Base-by-base conservation (phyloP, 2,797 vertebrate species). In the Enteromius anoplus region DNA sequence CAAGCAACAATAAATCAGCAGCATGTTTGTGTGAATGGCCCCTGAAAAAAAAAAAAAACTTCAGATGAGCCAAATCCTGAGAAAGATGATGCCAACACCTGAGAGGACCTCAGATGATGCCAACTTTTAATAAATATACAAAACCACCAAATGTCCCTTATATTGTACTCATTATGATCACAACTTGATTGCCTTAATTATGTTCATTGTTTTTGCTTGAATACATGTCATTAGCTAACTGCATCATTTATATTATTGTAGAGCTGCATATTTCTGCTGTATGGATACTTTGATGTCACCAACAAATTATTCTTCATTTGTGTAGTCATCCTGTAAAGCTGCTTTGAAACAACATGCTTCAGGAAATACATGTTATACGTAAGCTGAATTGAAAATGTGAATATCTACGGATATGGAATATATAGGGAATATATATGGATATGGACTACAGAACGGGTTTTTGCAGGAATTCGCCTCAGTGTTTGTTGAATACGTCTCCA, bases 401-500 rank as follows among this genome's bases (percentile, higher is more conserved):
- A 42, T 42, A 42, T 40, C 37, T 40, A 40, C 4, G 37, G 37
- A 40, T 8, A 40, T 40, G 37, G 37, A 47, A 47, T 14, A 14
- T 47, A 47, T 14, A n/a, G n/a, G n/a, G n/a, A n/a, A 37, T 4
- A 4, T 5, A 37, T 37, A 37, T 37, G 29, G 29, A 32, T 32
- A 32, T 32, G 29, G 10, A 53, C 53, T 34, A 65, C 42, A 47
- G 42, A 62, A 49, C 26, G 34, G 26, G 26, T 15, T 78, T n/a
- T 21, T 47, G n/a, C 42, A n/a, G 23, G 47, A 64, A 9, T 23
- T 45, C 11, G 1, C 2, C 66, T 69, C 34, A 37, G 45, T 66
- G 47, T 75, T 78, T 68, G 32, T 66, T 64, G 37, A 82, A 45
- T 14, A 19, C 7, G 34, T 23, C 68, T 55, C 37, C 12, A 47